Evolutionary conservation across 2,113 vertebrate species (phyloP).

Genomic region (Apodemus speciosus): DNA sequence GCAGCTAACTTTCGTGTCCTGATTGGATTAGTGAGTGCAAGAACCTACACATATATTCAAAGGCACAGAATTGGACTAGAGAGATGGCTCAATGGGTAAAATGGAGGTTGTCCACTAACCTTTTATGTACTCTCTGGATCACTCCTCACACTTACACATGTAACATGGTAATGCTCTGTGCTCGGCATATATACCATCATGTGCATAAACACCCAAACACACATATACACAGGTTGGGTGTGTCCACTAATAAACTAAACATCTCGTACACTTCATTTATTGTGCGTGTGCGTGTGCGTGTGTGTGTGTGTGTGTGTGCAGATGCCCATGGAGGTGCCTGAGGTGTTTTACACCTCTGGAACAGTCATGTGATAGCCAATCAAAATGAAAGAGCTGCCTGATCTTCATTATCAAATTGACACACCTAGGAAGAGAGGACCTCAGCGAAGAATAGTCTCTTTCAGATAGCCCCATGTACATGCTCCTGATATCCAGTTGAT

Average conservation of each 20-base stretch:
- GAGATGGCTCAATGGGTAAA: neutral
- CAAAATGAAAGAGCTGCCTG: neutral
- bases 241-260: slow-evolving; percentile 18
- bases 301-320: neutral
- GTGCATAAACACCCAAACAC: neutral
- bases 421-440: neutral
- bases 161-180: neutral
- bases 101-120: neutral
- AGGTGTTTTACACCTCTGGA: neutral
- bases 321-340: neutral
- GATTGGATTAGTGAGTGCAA: neutral
- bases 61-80: neutral
- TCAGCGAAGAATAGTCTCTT: neutral
- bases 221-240: neutral
- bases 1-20: neutral
- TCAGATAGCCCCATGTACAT: neutral
- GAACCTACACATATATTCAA: slow-evolving; percentile 10
- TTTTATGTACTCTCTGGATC: neutral
- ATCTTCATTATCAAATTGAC: neutral
- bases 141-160: neutral
- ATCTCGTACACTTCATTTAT: neutral
- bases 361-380: neutral
- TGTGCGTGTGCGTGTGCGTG: neutral
- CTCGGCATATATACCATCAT: too few species aligned
- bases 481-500: neutral